phyloP scores from a whole-genome alignment of 2,113 vertebrate species.

The Vulpes vulpes region DNA sequence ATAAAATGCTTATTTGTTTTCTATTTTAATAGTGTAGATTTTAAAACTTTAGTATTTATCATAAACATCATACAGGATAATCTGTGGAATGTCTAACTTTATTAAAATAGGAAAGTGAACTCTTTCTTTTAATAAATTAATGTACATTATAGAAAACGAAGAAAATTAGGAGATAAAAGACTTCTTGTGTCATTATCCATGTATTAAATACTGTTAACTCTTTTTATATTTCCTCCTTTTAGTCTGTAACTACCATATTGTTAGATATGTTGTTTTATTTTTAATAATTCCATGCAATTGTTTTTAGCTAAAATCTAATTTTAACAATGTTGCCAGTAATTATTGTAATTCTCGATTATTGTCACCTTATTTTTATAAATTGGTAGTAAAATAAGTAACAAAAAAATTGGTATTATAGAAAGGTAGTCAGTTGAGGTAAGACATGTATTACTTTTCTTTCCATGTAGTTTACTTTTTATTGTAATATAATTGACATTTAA shows the following conservation, averaged over 20 bases:
- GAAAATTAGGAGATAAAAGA: neutral
- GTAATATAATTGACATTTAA: neutral
- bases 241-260: neutral
- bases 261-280: neutral
- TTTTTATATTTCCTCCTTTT: neutral
- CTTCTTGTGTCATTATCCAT: neutral
- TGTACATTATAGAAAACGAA: neutral
- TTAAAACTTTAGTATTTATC: neutral
- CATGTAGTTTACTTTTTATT: neutral
- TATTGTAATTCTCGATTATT: neutral
- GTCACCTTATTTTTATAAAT: neutral
- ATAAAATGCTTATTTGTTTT: neutral
- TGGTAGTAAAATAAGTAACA: neutral
- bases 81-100: neutral
- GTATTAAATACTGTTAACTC: neutral
- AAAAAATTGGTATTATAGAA: neutral
- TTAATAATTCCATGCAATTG: neutral
- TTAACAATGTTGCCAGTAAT: neutral
- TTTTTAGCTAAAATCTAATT: neutral
- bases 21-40: neutral
- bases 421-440: neutral
- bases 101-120: conserved; percentile 11
- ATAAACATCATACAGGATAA: neutral
- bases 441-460: neutral
- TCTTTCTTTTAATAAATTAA: conserved; percentile 2